Conservation (phyloP, 2,888 invertebrate genomes). For the Drosophila fulvimacula region DNA sequence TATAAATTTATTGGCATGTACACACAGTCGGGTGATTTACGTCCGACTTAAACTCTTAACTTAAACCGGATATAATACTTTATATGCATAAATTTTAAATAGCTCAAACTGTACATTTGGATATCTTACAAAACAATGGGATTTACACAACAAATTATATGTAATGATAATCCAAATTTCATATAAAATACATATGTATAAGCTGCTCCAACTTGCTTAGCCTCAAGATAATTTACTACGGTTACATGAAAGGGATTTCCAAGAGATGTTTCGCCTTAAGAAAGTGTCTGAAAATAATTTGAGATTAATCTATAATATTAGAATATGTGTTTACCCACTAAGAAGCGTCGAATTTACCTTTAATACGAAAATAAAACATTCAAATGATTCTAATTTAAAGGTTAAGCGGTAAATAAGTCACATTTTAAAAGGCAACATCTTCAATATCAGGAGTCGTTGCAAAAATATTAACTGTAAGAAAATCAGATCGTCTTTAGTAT, state of each 20-base stretch:
- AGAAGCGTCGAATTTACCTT: constrained; percentile 20
- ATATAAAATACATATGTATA: constrained; percentile 28
- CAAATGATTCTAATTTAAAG: neutral
- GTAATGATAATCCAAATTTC: neutral
- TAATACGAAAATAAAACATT: neutral
- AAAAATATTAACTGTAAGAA: constrained; percentile 83
- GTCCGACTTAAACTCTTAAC: too few species aligned
- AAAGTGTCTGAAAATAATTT: neutral
- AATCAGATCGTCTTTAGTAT: neutral
- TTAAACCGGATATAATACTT: constrained; percentile 3
- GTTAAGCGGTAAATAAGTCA: neutral
- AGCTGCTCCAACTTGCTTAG: constrained; percentile 12
- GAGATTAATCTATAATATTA: neutral
- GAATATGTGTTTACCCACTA: neutral
- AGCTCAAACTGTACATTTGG: constrained; percentile 17
- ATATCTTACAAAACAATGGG: constrained; percentile 4
- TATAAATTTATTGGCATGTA: too few species aligned
- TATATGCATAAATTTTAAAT: constrained; percentile 16
- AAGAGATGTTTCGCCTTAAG: neutral
- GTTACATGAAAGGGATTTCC: too few species aligned
- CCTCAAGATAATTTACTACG: constrained; percentile 10
- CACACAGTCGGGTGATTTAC: too few species aligned
- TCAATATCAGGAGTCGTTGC: constrained; percentile 80
- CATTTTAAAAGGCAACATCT: constrained; percentile 78
- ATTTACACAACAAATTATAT: constrained; percentile 4